These are phyloP conservation scores for Colletes latitarsis DNA, from an alignment of 1,140 invertebrate species.

Conservation along the genomic window DNA sequence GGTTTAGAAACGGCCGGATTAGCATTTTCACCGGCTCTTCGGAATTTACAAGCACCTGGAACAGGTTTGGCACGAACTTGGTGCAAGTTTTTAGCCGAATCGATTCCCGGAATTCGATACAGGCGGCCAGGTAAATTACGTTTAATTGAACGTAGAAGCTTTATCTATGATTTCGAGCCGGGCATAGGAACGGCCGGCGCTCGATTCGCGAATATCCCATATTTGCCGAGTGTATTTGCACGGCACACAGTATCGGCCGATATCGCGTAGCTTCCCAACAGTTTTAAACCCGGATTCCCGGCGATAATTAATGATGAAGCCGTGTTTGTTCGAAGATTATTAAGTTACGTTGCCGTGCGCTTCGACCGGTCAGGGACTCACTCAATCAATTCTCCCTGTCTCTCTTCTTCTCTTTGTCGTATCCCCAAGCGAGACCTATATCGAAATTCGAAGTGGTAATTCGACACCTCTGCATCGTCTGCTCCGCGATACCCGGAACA, in stretches of 20 bases:
- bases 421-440: not conserved
- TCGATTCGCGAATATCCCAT: constrained; percentile 47
- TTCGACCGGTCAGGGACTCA: constrained; percentile 21
- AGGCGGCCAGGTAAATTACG: constrained; percentile 56
- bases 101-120: constrained; percentile 39
- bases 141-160: constrained; percentile 63
- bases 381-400: constrained; percentile 14
- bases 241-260: constrained; percentile 54
- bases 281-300: constrained; percentile 63
- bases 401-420: not conserved
- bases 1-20: no score
- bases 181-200: constrained; percentile 14
- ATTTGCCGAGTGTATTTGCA: constrained; percentile 60
- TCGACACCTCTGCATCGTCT: not conserved
- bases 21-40: no score
- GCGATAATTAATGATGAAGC: constrained; percentile 66
- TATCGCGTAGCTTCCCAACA: constrained; percentile 62
- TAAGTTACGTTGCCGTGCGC: constrained; percentile 57
- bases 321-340: constrained; percentile 68
- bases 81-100: constrained; percentile 2
- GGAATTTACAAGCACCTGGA: no score
- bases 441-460: constrained; percentile 30
- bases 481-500: not conserved
- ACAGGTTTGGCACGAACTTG: no score
- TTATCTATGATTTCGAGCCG: constrained; percentile 57